Evolutionary conservation across 2,888 invertebrate genomes (phyloP).

Genomic region (Ceriagrion tenellum): DNA sequence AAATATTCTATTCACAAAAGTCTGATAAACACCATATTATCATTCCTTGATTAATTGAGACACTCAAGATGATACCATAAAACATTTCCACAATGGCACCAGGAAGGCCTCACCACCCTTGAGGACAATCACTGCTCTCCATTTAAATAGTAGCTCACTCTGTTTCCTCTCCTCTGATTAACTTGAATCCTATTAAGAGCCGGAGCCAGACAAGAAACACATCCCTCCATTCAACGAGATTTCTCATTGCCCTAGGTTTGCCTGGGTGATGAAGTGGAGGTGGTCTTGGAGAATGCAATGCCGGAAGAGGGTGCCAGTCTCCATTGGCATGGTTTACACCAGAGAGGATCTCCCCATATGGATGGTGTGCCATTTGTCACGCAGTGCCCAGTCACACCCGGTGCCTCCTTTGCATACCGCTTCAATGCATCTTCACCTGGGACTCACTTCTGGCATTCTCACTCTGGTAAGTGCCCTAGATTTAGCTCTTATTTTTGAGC

Average conservation of each 20-base stretch:
- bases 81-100: no score
- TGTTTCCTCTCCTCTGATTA: no score
- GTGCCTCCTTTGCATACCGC: slow-evolving; percentile 87
- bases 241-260: slow-evolving; percentile 84
- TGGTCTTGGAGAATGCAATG: slow-evolving; percentile 90
- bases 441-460: slow-evolving; percentile 93
- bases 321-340: slow-evolving; percentile 96
- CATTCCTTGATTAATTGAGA: no score
- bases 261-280: slow-evolving; percentile 89
- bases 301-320: slow-evolving; percentile 90
- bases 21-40: no score
- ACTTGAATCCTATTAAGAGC: no score
- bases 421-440: slow-evolving; percentile 87
- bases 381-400: slow-evolving; percentile 90
- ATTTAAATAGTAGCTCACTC: no score
- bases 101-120: no score
- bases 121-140: no score
- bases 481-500: background rate
- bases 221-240: background rate
- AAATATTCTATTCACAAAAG: no score
- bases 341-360: slow-evolving; percentile 89
- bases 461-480: slow-evolving; percentile 79
- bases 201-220: no score
- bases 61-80: no score
- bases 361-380: slow-evolving; percentile 93